Percentiles rank a stretch among this genome's conserved stretches.
phyloP scores from a whole-genome alignment of 2,113 vertebrate species.

The Ivindomyrus marchei region DNA sequence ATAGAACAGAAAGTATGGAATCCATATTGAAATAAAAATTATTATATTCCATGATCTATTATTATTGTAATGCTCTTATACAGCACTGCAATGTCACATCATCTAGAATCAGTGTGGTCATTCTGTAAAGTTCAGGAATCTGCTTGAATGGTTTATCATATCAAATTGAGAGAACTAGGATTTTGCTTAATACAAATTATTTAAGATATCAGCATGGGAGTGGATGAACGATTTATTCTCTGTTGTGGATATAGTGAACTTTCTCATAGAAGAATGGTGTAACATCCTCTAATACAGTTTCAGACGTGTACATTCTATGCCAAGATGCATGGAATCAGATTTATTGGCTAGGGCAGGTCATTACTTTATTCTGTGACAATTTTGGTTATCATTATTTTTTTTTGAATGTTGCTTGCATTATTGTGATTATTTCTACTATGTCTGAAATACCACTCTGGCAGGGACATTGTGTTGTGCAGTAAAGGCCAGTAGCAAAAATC shows the following conservation, averaged over 20 bases:
- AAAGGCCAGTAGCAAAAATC: background rate
- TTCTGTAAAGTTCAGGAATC: background rate
- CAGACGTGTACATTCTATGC: background rate
- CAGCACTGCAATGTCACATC: background rate
- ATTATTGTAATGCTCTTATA: background rate
- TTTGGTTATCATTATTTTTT: background rate
- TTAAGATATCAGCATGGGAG: background rate
- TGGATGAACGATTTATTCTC: background rate
- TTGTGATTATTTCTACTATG: background rate
- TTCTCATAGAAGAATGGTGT: background rate
- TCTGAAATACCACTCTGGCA: background rate
- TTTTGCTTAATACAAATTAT: background rate
- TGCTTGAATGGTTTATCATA: background rate
- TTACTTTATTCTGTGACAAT: background rate
- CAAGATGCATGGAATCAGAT: background rate
- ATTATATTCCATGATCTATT: background rate
- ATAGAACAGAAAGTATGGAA: background rate
- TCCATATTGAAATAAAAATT: background rate
- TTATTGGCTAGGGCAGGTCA: background rate
- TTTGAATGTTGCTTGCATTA: background rate
- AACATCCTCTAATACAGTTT: background rate
- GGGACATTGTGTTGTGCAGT: background rate
- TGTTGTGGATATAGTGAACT: background rate
- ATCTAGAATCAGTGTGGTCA: background rate
- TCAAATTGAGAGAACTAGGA: background rate